Evolutionary conservation across 30 jellyfish, hydroid and myxozoan genomes (phyloP).

Genomic region (Aurelia coerulea): DNA sequence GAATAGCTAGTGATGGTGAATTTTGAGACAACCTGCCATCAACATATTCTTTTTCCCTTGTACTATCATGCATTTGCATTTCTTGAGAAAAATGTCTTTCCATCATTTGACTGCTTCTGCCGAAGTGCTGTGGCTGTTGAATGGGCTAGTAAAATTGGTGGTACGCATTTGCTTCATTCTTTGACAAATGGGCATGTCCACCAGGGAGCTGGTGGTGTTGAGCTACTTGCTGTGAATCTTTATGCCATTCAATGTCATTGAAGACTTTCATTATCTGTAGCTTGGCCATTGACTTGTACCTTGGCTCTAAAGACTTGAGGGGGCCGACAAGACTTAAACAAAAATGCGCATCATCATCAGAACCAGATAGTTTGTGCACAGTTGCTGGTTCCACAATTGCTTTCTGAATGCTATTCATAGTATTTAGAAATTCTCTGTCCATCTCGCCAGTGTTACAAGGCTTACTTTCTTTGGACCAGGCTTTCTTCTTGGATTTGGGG

Average conservation of each 20-base stretch:
- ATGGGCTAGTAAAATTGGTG: no score
- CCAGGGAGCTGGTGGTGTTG: slow-evolving; percentile 18
- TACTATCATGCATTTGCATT: no score
- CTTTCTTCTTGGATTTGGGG: not conserved
- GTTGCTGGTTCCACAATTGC: slow-evolving; percentile 7
- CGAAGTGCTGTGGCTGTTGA: no score
- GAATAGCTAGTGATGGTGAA: no score
- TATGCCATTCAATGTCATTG: slow-evolving; percentile 34
- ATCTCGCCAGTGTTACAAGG: not conserved
- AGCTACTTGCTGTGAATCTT: slow-evolving; percentile 3
- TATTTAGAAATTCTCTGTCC: not conserved
- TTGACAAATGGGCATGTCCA: not conserved
- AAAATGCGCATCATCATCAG: slow-evolving; percentile 8
- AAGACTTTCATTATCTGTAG: slow-evolving; percentile 19
- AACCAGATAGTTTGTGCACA: not conserved
- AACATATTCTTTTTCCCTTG: no score
- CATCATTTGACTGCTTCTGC: no score
- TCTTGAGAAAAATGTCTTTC: no score
- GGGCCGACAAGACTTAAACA: slow-evolving; percentile 22
- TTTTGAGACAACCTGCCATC: no score
- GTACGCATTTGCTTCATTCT: not conserved
- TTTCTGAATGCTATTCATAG: slow-evolving; percentile 6
- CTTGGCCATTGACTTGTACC: slow-evolving; percentile 23
- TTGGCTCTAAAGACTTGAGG: slow-evolving; percentile 22
- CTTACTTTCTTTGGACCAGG: slow-evolving; percentile 18